Evolutionary conservation across 2,113 vertebrate species (phyloP).

Genomic region (Paraplagusia blochii): DNA sequence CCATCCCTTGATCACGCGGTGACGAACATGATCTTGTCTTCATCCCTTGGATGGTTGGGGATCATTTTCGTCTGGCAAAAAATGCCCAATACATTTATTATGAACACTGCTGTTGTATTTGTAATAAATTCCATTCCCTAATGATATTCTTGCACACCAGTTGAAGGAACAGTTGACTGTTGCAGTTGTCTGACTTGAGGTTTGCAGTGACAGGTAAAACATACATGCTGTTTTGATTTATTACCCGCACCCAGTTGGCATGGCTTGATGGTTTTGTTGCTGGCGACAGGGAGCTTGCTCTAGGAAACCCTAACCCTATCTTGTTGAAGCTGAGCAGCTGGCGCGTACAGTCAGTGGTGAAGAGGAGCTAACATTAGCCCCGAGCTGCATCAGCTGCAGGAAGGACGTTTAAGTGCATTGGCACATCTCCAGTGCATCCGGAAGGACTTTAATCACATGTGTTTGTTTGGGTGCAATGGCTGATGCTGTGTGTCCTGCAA

Average conservation of each 20-base stretch:
- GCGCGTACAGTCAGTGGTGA: conserved; percentile 42
- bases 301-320: conserved; percentile 68
- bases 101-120: too few relatives aligned
- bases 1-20: too few relatives aligned
- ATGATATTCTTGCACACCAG: too few relatives aligned
- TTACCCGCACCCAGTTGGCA: conserved; percentile 25
- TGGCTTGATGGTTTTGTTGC: conserved; percentile 52
- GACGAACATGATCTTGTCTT: too few relatives aligned
- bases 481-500: conserved; percentile 40
- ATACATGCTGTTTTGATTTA: conserved; percentile 30
- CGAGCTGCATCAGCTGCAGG: conserved; percentile 37
- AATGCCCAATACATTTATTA: too few relatives aligned
- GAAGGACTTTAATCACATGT: conserved; percentile 52
- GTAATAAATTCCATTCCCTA: too few relatives aligned
- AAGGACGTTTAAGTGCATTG: conserved; percentile 53
- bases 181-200: conserved; percentile 3
- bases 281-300: conserved; percentile 66
- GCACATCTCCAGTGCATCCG: conserved; percentile 50
- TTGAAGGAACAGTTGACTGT: neutral
- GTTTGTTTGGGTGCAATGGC: conserved; percentile 74
- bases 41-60: too few relatives aligned
- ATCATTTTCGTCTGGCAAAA: too few relatives aligned
- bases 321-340: conserved; percentile 64
- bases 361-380: conserved; percentile 70
- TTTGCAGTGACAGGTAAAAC: conserved; percentile 33